Evolutionary conservation across 2,113 vertebrate genomes (phyloP).

Genomic region (Nanorana parkeri): DNA sequence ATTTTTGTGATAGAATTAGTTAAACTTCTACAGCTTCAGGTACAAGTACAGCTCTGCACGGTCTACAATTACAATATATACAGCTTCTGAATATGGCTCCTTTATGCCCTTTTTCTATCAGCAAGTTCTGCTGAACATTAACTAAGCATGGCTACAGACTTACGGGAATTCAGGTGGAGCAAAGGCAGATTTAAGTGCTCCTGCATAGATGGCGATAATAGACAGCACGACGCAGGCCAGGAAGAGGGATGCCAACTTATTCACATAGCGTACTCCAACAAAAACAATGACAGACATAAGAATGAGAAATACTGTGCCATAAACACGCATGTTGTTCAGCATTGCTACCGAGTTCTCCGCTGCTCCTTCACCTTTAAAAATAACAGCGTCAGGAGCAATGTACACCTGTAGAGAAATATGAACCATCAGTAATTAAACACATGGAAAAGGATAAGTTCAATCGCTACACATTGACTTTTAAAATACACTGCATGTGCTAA

Average conservation of each 20-base stretch:
- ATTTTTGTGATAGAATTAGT: no score
- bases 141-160: constrained; percentile 58
- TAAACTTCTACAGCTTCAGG: no score
- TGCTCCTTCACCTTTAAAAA: constrained; percentile 72
- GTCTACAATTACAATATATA: no score
- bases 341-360: constrained; percentile 80
- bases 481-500: no score
- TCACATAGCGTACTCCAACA: constrained; percentile 90
- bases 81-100: no score
- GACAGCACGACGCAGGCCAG: constrained; percentile 89
- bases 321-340: constrained; percentile 92
- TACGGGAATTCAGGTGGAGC: constrained; percentile 81
- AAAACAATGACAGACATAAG: constrained; percentile 90
- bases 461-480: no score
- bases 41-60: no score
- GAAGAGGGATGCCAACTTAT: constrained; percentile 91
- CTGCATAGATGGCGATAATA: constrained; percentile 87
- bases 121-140: no score
- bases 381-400: constrained; percentile 80
- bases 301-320: constrained; percentile 84
- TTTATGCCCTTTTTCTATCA: no score
- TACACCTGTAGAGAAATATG: constrained; percentile 74
- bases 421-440: neutral
- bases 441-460: neutral
- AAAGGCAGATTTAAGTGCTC: constrained; percentile 87